These are phyloP conservation scores for Adoxophyes honmai DNA, from an alignment of 1,140 invertebrate species.

Conservation along the genomic window DNA sequence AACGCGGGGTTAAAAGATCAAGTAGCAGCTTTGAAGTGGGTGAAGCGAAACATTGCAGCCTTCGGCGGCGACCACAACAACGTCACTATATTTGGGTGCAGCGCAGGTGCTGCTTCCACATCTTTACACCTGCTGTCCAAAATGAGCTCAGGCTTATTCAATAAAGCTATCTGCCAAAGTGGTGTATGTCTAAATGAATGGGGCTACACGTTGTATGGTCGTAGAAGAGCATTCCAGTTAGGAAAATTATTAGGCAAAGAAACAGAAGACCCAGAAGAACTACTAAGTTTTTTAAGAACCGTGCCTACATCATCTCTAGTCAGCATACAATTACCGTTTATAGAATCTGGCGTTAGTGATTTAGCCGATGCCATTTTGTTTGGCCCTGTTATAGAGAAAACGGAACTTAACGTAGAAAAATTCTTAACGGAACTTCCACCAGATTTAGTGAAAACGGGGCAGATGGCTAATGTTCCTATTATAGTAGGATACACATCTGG, in stretches of 20 bases:
- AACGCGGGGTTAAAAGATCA: conserved; percentile 85
- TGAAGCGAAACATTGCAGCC: conserved; percentile 79
- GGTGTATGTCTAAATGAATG: conserved; percentile 69
- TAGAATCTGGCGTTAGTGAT: conserved; percentile 36
- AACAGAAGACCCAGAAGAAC: conserved; percentile 46
- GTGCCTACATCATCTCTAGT: conserved; percentile 46
- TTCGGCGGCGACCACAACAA: conserved; percentile 79
- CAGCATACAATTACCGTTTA: conserved; percentile 45
- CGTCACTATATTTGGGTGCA: conserved; percentile 84
- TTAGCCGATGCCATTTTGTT: conserved; percentile 48
- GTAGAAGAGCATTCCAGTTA: conserved; percentile 54
- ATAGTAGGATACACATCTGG: conserved; percentile 60
- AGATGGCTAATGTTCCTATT: conserved; percentile 46
- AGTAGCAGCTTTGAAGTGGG: conserved; percentile 79
- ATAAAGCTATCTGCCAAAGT: conserved; percentile 71
- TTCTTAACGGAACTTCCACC: conserved; percentile 49
- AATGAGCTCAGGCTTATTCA: conserved; percentile 73
- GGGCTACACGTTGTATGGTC: conserved; percentile 50
- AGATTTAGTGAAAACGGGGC: conserved; percentile 40
- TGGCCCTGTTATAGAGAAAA: conserved; percentile 61
- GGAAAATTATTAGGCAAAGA: conserved; percentile 54
- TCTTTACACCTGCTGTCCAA: conserved; percentile 81
- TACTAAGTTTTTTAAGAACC: conserved; percentile 49
- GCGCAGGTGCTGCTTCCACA: conserved; percentile 81
- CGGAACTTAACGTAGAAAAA: conserved; percentile 37